Evolutionary conservation across 2,888 invertebrate genomes (phyloP).

Genomic region (Nephrotoma flavescens): DNA sequence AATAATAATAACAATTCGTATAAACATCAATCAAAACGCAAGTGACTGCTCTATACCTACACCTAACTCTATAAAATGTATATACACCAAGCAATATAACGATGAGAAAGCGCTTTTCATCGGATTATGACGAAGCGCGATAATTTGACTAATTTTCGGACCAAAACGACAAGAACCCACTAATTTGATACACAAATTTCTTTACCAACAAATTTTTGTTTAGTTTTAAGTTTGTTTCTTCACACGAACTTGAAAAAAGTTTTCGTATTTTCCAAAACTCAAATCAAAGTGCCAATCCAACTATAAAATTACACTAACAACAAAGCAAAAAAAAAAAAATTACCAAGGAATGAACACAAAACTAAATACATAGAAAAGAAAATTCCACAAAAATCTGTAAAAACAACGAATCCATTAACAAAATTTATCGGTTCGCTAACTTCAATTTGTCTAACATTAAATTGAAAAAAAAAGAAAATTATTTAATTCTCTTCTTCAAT

Average conservation of each 20-base stretch:
- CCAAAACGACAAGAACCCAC: not conserved
- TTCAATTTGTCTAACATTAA: slow-evolving; percentile 4
- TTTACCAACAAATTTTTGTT: not conserved
- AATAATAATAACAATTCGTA: not conserved
- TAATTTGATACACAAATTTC: not conserved
- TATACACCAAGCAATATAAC: not conserved
- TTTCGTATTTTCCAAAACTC: not conserved
- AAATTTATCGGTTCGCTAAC: slow-evolving; percentile 1
- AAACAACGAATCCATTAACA: slow-evolving; percentile 2
- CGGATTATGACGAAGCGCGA: not conserved
- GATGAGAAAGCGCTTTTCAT: not conserved
- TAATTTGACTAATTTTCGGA: not conserved
- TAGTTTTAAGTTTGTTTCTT: not conserved
- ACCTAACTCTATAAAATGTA: too few relatives aligned
- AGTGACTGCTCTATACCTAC: not conserved
- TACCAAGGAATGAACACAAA: not conserved
- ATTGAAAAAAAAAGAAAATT: not conserved
- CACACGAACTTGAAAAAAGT: not conserved
- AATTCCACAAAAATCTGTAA: not conserved
- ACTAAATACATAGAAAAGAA: not conserved
- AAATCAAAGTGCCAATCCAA: not conserved
- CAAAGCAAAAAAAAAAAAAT: not conserved
- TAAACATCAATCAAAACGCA: not conserved
- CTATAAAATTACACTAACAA: not conserved
- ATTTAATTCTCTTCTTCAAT: not conserved